phyloP scores from a whole-genome alignment of 2,888 invertebrate species.

The Fragum sueziense region DNA sequence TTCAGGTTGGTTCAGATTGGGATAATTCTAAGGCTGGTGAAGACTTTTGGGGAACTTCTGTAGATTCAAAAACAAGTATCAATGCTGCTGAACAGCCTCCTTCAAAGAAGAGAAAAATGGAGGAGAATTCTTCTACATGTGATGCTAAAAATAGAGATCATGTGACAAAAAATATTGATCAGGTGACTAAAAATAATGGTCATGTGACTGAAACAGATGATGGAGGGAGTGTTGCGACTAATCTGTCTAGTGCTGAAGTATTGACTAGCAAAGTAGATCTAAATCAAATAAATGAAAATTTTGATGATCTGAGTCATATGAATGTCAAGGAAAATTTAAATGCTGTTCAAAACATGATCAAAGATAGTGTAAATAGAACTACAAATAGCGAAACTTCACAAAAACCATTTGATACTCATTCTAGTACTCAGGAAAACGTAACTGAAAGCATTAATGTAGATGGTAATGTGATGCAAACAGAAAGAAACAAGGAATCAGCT shows the following conservation, averaged over 20 bases:
- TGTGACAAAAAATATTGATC: neutral
- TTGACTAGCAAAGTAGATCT: no score
- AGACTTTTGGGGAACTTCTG: constrained; percentile 50
- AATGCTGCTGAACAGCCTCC: neutral
- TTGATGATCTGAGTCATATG: neutral
- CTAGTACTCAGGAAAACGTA: neutral
- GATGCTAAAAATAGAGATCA: neutral
- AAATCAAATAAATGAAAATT: no score
- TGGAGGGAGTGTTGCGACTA: neutral
- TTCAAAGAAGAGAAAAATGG: neutral
- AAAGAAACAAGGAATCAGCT: no score
- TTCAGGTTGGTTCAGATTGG: constrained; percentile 51
- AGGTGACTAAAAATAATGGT: neutral
- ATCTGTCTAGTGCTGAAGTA: no score
- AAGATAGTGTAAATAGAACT: neutral
- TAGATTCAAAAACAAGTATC: neutral
- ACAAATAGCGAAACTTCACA: no score
- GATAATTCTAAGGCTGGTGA: constrained; percentile 49
- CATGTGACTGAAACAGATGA: no score
- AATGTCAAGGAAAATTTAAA: neutral
- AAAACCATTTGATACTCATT: neutral
- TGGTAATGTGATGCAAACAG: no score
- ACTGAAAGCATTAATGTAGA: neutral
- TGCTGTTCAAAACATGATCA: neutral
- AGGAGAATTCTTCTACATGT: neutral